phyloP scores from a whole-genome alignment of 2,888 invertebrate species.

The Synergus itoensis region DNA sequence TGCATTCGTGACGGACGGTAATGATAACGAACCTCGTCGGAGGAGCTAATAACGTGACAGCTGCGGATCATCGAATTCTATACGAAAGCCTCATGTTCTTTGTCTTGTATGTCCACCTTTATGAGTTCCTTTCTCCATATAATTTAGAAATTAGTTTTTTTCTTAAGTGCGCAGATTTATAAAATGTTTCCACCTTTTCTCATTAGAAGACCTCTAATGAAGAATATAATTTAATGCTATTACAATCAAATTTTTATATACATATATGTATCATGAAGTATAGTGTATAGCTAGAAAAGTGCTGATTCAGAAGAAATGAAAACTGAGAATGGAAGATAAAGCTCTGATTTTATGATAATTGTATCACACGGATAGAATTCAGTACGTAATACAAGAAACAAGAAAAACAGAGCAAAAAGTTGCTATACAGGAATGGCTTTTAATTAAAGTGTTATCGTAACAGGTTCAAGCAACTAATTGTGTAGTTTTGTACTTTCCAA shows the following conservation, averaged over 20 bases:
- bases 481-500: constrained; percentile 24
- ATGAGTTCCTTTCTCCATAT: background rate
- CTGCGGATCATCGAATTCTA: constrained; percentile 61
- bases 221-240: constrained; percentile 35
- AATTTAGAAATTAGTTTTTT: background rate
- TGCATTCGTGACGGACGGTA: constrained; percentile 54
- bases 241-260: constrained; percentile 29
- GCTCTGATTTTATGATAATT: constrained; percentile 8
- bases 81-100: constrained; percentile 3
- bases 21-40: constrained; percentile 61
- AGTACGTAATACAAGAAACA: background rate
- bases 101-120: background rate
- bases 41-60: constrained; percentile 63
- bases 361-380: background rate
- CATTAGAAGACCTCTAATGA: constrained; percentile 9
- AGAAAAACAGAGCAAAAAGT: constrained; percentile 21
- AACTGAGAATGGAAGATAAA: background rate
- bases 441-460: constrained; percentile 25
- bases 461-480: constrained; percentile 24
- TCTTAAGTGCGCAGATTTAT: constrained; percentile 20
- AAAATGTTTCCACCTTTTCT: constrained; percentile 19
- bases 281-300: background rate
- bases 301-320: constrained; percentile 11
- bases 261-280: background rate
- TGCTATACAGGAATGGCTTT: background rate